These are phyloP conservation scores for Pomacea maculata DNA, from an alignment of 1,140 invertebrate species.

Conservation along the genomic window DNA sequence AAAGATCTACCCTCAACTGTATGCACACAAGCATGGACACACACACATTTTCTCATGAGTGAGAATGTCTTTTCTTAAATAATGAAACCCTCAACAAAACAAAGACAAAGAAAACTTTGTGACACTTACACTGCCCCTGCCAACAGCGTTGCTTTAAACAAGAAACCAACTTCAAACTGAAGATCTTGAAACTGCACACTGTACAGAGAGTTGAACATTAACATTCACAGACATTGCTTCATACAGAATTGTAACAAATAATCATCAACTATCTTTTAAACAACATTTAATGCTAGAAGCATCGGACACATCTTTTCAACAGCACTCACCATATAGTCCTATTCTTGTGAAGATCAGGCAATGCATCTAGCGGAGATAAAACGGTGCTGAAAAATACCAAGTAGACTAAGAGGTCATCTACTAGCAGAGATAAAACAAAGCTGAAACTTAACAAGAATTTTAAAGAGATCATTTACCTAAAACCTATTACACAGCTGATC, in stretches of 20 bases:
- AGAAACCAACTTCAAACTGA: slow-evolving; percentile 76
- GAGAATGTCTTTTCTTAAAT: too few species aligned
- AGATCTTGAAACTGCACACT: slow-evolving; percentile 86
- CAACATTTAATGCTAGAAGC: too few species aligned
- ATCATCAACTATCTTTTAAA: too few species aligned
- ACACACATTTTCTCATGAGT: not conserved
- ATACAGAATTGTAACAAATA: too few species aligned
- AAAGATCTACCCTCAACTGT: too few species aligned
- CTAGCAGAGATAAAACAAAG: too few species aligned
- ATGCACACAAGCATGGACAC: not conserved
- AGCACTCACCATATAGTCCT: slow-evolving; percentile 50
- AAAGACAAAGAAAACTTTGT: not conserved
- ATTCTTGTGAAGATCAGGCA: slow-evolving; percentile 52
- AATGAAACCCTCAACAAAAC: not conserved
- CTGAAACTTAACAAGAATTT: too few species aligned
- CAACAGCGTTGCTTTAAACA: slow-evolving; percentile 81
- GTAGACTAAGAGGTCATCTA: too few species aligned
- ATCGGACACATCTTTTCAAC: too few species aligned
- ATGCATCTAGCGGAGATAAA: slow-evolving; percentile 47
- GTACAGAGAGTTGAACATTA: slow-evolving; percentile 24
- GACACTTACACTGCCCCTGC: slow-evolving; percentile 68
- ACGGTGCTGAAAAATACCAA: slow-evolving; percentile 42
- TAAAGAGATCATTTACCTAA: too few species aligned
- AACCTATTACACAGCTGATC: too few species aligned
- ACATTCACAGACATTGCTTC: not conserved